Evolutionary conservation across 2,888 invertebrate species (phyloP), one percentile per base, ranked within the genome.

Genomic region (Lordiphosa fenestrarum): DNA sequence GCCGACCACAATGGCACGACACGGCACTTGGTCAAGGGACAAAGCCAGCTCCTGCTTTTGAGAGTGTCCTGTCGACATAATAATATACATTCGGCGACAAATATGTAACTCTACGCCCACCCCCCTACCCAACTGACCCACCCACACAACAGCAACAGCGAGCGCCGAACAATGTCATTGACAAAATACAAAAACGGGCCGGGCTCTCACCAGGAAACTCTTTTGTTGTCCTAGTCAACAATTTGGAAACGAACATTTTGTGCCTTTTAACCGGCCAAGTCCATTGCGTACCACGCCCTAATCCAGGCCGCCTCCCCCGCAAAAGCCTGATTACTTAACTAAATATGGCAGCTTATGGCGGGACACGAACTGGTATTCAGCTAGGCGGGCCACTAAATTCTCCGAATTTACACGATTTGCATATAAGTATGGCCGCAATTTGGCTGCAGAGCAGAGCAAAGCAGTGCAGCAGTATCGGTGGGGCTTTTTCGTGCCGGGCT

Each of bases 151-250:
- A 48, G 38, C 47, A 53, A 38, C 13, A 35, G 38, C 38, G 25
- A 25, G n/a, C 10, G 44, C 39, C 25, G 30, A 49, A 47, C 57
- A 62, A 60, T 55, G 51, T 55, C 61, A 61, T 57, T 63, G 67
- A 60, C 59, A 62, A 66, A 66, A 62, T 70, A 58, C 53, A 53
- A 35, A 41, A 37, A 33, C 42, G 37, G 15, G 33, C 37, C 47
- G 33, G 49, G 21, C 36, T 48, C 53, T 51, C 40, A 25, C 50
- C 65, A 59, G 50, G 47, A 59, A 73, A 66, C 51, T 59, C 69
- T 58, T 73, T 73, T 66, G 71, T 73, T 72, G 42, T 52, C 52
- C 40, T 44, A 51, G 56, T 54, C 58, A 61, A 69, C 63, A 71
- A 53, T 61, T 71, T 63, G 53, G 41, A 40, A 50, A 40, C 13